Base-by-base conservation (phyloP, 2,888 invertebrate species). In the Melanostoma scalare region DNA sequence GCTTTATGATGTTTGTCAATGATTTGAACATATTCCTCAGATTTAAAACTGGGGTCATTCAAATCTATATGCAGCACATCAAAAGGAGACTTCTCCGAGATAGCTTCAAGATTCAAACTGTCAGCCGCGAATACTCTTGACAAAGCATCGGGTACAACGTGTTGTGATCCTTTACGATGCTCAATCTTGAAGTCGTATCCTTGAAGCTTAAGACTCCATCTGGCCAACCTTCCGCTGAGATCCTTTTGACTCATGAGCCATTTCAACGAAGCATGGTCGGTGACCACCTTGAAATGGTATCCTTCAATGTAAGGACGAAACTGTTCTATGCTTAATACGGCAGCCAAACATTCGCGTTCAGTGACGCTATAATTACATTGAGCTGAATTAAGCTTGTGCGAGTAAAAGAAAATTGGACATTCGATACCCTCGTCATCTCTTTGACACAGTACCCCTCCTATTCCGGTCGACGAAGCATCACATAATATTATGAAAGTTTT, bases 221-320 rank as follows among this genome's bases (percentile, higher is more conserved):
- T 33, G 1, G 87, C 87, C 30, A 88, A 69, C 38, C 87, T 60
- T 2, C 87, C 88, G 8, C 76, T 75, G 1, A 87, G 86, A 42
- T 87, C 87, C 40, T 86, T 87, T 60, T 88, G 80, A 6, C 71
- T 81, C 73, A 86, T 69, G 1, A 89, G 65, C 86, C 87, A 88
- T 53, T 84, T 55, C 0, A 88, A 61, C 6, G 86, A 86, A n/a
- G 85, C 85, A 42, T 87, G 86, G 77, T 88, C 88, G 2, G 88
- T 85, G 20, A 0, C 20, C 20, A 20, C 20, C 20, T 20, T 20
- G 20, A 82, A 81, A 1, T 55, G 65, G 35, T 77, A 63, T 2
- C 72, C 31, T 36, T 86, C 85, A 2, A 77, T 65, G n/a, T 86
- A 82, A 0, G 68, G 50, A 1, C 81, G 6, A 30, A 86, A 81